Percentiles rank a stretch among this genome's conserved stretches.
Evolutionary conservation across 2,113 vertebrate species (phyloP).

Genomic region (Saguinus midas): DNA sequence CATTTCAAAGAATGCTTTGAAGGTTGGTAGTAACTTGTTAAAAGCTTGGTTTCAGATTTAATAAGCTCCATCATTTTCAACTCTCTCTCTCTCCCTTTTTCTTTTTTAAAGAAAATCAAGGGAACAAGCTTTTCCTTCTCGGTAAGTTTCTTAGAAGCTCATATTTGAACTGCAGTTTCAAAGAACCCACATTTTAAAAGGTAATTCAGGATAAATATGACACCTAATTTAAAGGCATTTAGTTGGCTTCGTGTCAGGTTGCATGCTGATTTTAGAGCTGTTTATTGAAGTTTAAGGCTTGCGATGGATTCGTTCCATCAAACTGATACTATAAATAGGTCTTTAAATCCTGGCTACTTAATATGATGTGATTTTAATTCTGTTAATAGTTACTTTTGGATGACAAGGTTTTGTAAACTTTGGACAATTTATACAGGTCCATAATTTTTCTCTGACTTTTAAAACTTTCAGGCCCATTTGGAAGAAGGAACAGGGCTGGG

Average conservation of each 20-base stretch:
- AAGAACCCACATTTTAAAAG: constrained; percentile 14
- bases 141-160: background rate
- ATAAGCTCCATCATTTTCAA: background rate
- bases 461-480: background rate
- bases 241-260: background rate
- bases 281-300: constrained; percentile 34
- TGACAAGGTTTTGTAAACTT: background rate
- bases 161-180: background rate
- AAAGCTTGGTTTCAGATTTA: constrained; percentile 47
- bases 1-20: constrained; percentile 32
- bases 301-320: background rate
- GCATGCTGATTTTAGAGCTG: constrained; percentile 2
- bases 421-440: background rate
- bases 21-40: background rate
- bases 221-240: background rate
- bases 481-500: background rate
- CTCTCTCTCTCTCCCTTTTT: background rate
- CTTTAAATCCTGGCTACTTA: background rate
- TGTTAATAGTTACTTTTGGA: background rate
- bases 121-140: background rate
- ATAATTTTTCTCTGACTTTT: background rate
- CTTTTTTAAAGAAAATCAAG: background rate
- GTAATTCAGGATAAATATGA: constrained; percentile 13
- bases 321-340: background rate
- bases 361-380: background rate